Evolutionary conservation across 2,888 invertebrate genomes (phyloP), one percentile per base, ranked within the genome.

Genomic region (Drepana falcataria): DNA sequence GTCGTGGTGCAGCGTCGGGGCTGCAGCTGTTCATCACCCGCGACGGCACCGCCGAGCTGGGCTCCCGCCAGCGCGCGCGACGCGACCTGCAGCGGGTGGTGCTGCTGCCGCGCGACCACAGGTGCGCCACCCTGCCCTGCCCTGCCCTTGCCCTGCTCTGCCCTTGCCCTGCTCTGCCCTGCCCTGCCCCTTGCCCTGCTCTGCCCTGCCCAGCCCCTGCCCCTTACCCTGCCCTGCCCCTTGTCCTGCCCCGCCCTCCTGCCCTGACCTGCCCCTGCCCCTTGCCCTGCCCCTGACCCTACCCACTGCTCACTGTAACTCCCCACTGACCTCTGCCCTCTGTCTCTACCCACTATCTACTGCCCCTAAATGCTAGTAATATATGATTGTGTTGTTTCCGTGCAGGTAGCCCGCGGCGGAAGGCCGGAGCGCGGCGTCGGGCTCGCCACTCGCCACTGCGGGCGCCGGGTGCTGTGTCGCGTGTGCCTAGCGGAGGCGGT

Each of bases 21-120:
- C 93, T 98, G 69, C 96, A 97, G 88, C 91, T 98, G 77, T 97
- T 95, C 85, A 97, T 98, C 67, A 95, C 95, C 56, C 96, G 96
- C 83, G 97, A 97, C 90, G 97, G 97, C 59, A 96, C 96, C 55
- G 96, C 97, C 44, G 95, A 96, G 53, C 92, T 97, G 66, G 96
- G 97, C 65, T 95, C 95, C 69, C 95, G 96, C 0, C 21, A 21
- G 92, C 93, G 74, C 49, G 74, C 83, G 65, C 78, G 85, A 49
- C 73, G 79, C 54, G 83, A 83, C 84, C 81, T 80, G 80, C 85
- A 83, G 77, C 85, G 88, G 55, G 87, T 87, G 55, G 85, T 83
- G 70, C 79, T 87, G 74, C 86, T 85, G 53, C 87, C 87, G 65
- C 86, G 81, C 77, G 84, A 83, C 77, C 69, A 83, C 72, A 87